Evolutionary conservation across 2,113 vertebrate genomes (phyloP).

Genomic region (Alaudala cheleensis): DNA sequence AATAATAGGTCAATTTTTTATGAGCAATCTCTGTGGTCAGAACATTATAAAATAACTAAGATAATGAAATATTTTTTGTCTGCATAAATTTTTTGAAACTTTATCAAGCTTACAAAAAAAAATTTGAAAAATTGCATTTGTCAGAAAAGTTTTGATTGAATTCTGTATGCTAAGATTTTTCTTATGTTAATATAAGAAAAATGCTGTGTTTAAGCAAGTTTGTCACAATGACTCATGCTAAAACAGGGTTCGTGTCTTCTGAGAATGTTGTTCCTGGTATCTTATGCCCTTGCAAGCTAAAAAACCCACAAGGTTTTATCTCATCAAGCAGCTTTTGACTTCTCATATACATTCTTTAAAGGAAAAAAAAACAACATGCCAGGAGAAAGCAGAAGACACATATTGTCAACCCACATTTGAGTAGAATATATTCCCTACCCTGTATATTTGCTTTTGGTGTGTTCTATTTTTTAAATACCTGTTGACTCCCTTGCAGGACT

Average conservation of each 20-base stretch:
- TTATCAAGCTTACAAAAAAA: not conserved
- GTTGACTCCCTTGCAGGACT: not conserved
- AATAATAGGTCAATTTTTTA: not conserved
- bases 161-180: not conserved
- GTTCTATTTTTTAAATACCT: not conserved
- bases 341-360: not conserved
- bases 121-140: not conserved
- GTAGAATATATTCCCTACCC: not conserved
- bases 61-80: not conserved
- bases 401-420: not conserved
- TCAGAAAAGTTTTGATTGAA: not conserved
- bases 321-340: not conserved
- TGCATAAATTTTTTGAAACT: not conserved
- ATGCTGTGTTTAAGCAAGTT: not conserved
- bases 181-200: not conserved
- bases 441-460: not conserved
- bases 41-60: not conserved
- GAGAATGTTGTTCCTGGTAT: not conserved
- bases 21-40: not conserved
- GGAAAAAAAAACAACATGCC: not conserved
- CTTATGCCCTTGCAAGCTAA: not conserved
- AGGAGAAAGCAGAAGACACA: not conserved
- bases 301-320: not conserved
- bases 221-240: not conserved
- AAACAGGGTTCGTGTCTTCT: constrained; percentile 1